Base-by-base conservation (phyloP, 2,888 invertebrate genomes). In the Muscina levida region DNA sequence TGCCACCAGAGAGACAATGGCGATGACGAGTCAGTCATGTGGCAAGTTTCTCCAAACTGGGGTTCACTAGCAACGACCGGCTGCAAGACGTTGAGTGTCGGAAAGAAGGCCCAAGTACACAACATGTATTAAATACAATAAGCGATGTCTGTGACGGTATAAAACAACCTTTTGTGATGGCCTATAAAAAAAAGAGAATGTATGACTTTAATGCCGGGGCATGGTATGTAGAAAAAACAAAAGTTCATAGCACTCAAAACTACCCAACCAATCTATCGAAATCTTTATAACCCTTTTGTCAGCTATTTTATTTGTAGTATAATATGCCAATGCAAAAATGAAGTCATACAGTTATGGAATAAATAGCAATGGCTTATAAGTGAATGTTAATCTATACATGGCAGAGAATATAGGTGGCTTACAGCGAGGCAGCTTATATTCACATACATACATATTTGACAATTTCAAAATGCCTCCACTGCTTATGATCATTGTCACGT, bases 401-500 rank as follows among this genome's bases (percentile, higher is more conserved):
- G n/a, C n/a, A n/a, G n/a, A n/a, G n/a, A n/a, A n/a, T n/a, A n/a
- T n/a, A n/a, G n/a, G n/a, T n/a, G n/a, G n/a, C n/a, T n/a, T n/a
- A n/a, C n/a, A n/a, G n/a, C n/a, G n/a, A n/a, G n/a, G n/a, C n/a
- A n/a, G n/a, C n/a, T n/a, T n/a, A n/a, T n/a, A n/a, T 39, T 57
- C 39, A 17, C 10, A 57, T 59, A 53, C 19, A 22, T 10, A 53
- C 5, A 22, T 53, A 24, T n/a, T 22, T 53, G 24, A 5, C 53
- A 48, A 4, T 53, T 22, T 53, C 2, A 37, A 67, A 74, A 66
- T 66, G 46, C 42, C 66, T 76, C 13, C n/a, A 59, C n/a, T n/a
- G n/a, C 44, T 80, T 80, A 77, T 37, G 62, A 66, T 56, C 51
- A 73, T 66, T 79, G 72, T 72, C 76, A 80, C 57, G 57, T 70